These are phyloP conservation scores for Aphelinus atriplicis DNA, from an alignment of 1,140 invertebrate species.

Conservation along the genomic window DNA sequence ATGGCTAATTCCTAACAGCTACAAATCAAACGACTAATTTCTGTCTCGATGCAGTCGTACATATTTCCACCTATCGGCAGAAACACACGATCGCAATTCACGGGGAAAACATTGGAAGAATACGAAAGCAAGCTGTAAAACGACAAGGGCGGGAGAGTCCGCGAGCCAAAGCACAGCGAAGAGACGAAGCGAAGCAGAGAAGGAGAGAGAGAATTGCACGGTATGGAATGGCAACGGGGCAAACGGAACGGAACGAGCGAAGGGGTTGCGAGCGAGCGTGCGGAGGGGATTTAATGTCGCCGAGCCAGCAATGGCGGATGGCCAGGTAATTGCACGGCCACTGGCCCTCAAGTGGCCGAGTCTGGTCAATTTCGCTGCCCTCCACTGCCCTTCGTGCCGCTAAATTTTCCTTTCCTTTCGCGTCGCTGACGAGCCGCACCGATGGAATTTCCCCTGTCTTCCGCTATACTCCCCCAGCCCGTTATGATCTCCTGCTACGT, in stretches of 20 bases:
- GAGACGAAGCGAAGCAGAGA: background rate
- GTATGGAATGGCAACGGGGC: conserved; percentile 14
- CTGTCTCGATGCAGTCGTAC: background rate
- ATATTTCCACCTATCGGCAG: too few relatives aligned
- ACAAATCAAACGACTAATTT: background rate
- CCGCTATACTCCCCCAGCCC: background rate
- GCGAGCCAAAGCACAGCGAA: background rate
- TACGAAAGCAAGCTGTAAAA: conserved; percentile 14
- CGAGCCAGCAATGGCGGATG: conserved; percentile 11
- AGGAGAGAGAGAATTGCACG: background rate
- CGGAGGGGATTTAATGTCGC: conserved; percentile 34
- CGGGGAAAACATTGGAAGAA: conserved; percentile 23
- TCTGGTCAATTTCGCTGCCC: conserved; percentile 34
- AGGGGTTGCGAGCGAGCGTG: background rate
- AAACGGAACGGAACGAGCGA: conserved; percentile 9
- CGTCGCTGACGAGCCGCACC: conserved; percentile 5
- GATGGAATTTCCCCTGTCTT: background rate
- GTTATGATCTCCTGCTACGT: too few relatives aligned
- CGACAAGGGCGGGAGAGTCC: background rate
- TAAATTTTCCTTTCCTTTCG: conserved; percentile 20
- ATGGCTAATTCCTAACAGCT: background rate
- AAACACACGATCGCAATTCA: too few relatives aligned
- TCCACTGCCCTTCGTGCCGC: background rate
- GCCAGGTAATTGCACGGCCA: conserved; percentile 38
- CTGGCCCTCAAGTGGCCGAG: conserved; percentile 36